These are phyloP conservation scores for Uropetala carovei DNA, from an alignment of 2,888 invertebrate species.

Conservation along the genomic window DNA sequence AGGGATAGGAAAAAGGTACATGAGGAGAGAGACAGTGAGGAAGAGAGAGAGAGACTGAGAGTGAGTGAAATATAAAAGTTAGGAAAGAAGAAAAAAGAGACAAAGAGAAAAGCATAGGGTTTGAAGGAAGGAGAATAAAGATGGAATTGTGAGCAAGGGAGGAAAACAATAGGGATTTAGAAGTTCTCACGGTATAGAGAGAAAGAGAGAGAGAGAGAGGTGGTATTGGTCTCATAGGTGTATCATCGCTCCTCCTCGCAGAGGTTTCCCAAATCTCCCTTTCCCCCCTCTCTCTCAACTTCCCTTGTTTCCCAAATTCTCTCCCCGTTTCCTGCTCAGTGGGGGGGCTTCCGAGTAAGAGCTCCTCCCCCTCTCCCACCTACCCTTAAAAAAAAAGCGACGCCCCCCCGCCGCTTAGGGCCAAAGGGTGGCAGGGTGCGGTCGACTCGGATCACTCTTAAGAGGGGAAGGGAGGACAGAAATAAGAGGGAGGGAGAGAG, in stretches of 20 bases:
- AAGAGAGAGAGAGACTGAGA: too few relatives aligned
- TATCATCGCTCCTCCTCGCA: slow-evolving; percentile 2
- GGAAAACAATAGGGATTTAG: background rate
- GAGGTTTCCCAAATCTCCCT: background rate
- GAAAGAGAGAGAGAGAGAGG: background rate
- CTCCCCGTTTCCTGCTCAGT: background rate
- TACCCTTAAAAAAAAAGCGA: background rate
- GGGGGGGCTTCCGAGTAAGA: background rate
- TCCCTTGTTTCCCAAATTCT: background rate
- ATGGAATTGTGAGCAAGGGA: background rate
- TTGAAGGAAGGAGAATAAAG: background rate
- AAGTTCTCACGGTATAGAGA: background rate
- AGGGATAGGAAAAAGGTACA: background rate
- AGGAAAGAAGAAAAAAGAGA: background rate
- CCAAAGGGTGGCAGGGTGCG: background rate
- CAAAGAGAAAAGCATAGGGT: too few relatives aligned
- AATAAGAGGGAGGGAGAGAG: background rate
- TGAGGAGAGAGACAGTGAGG: background rate
- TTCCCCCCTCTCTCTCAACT: background rate
- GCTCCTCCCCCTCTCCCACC: too few relatives aligned
- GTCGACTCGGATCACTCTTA: background rate
- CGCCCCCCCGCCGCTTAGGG: background rate
- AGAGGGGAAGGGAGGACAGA: background rate
- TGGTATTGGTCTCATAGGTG: background rate
- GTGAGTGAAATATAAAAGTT: background rate